phyloP scores from a whole-genome alignment of 2,888 invertebrate species.

The Anthrax anthrax region DNA sequence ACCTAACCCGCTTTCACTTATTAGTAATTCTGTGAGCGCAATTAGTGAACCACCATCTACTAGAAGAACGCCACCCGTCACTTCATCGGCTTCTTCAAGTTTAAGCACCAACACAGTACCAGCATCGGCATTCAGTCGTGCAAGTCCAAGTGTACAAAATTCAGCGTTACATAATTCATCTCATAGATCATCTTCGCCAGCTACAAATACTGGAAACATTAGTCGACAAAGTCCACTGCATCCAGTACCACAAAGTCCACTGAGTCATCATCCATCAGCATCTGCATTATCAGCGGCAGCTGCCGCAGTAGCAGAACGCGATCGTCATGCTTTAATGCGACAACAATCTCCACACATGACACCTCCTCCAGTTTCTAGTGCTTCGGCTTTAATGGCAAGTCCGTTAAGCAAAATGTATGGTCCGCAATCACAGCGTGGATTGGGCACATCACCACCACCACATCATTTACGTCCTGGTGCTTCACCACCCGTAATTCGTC shows the following conservation, averaged over 20 bases:
- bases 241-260: conserved; percentile 33
- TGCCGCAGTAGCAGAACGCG: conserved; percentile 34
- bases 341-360: conserved; percentile 37
- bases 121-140: conserved; percentile 34
- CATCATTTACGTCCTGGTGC: conserved; percentile 35
- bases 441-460: conserved; percentile 36
- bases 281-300: conserved; percentile 33
- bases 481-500: conserved; percentile 40
- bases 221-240: conserved; percentile 35
- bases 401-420: conserved; percentile 35
- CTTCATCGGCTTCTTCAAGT: conserved; percentile 20
- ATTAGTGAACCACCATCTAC: conserved; percentile 17
- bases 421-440: conserved; percentile 40
- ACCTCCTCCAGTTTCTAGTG: conserved; percentile 35
- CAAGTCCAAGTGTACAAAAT: conserved; percentile 34
- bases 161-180: conserved; percentile 18
- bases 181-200: conserved; percentile 32
- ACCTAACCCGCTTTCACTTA: conserved; percentile 22
- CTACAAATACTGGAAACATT: conserved; percentile 27
- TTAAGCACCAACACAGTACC: conserved; percentile 28
- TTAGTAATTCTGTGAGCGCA: conserved; percentile 14
- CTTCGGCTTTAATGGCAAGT: conserved; percentile 33
- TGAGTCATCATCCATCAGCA: conserved; percentile 34
- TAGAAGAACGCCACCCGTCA: conserved; percentile 31
- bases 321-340: conserved; percentile 31